Evolutionary conservation across 2,888 invertebrate species (phyloP).

Genomic region (Hydrotaea diabolus): DNA sequence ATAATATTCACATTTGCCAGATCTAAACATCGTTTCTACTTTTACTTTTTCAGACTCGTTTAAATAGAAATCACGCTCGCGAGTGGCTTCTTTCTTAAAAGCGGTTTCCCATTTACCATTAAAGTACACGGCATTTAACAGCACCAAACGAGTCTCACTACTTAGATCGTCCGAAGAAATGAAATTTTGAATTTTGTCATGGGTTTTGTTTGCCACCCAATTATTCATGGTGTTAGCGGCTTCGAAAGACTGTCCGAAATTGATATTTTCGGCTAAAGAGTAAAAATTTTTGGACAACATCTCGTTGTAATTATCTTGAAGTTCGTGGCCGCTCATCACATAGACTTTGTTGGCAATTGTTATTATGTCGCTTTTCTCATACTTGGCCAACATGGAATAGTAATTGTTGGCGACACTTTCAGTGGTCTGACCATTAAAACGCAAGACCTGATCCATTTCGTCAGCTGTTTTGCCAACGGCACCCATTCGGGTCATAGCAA

Average conservation of each 20-base stretch:
- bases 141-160: slow-evolving; percentile 84
- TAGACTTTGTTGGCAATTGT: slow-evolving; percentile 89
- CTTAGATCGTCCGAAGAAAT: slow-evolving; percentile 83
- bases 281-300: slow-evolving; percentile 84
- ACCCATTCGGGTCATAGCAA: slow-evolving; percentile 88
- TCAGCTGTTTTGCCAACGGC: slow-evolving; percentile 84
- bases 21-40: slow-evolving; percentile 87
- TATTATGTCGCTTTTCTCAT: slow-evolving; percentile 66
- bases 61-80: slow-evolving; percentile 85
- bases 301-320: slow-evolving; percentile 83
- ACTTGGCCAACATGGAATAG: not conserved
- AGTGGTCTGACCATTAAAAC: slow-evolving; percentile 79
- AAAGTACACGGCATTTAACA: slow-evolving; percentile 93
- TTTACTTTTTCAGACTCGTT: slow-evolving; percentile 79
- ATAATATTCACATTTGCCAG: slow-evolving; percentile 81
- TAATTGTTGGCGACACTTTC: slow-evolving; percentile 41
- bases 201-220: slow-evolving; percentile 91
- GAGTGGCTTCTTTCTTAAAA: slow-evolving; percentile 84
- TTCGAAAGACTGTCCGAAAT: slow-evolving; percentile 83
- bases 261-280: slow-evolving; percentile 84
- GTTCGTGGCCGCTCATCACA: slow-evolving; percentile 82
- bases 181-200: slow-evolving; percentile 89
- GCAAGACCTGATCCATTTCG: slow-evolving; percentile 83
- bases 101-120: slow-evolving; percentile 88
- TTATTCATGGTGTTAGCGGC: slow-evolving; percentile 86